phyloP scores from a whole-genome alignment of 2,797 vertebrate genomes.

The Alca torda region DNA sequence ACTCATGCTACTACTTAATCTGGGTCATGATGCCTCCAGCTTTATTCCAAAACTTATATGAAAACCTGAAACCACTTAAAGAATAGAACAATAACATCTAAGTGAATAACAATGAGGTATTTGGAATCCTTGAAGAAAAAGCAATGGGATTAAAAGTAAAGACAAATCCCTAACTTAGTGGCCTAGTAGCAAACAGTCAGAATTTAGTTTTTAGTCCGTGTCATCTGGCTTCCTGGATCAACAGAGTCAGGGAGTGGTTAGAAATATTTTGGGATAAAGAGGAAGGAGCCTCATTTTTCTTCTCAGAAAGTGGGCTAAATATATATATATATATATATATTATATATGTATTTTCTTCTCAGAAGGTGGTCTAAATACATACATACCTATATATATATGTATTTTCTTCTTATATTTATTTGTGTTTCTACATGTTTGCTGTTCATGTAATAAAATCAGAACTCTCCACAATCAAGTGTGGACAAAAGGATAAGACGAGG shows the following conservation, averaged over 20 bases:
- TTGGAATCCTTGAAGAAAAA: neutral
- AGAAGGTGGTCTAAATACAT: neutral
- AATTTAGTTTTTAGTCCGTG: neutral
- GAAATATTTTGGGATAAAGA: neutral
- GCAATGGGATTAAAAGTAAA: neutral
- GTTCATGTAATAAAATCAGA: neutral
- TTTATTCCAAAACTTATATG: constrained; percentile 42
- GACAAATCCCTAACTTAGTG: neutral
- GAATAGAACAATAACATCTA: constrained; percentile 38
- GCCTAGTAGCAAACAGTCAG: neutral
- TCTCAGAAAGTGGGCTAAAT: neutral
- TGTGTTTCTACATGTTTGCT: neutral
- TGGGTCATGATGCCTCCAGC: constrained; percentile 10
- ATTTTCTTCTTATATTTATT: neutral
- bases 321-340: neutral
- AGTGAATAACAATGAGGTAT: neutral
- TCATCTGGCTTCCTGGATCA: constrained; percentile 10
- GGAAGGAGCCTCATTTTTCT: neutral
- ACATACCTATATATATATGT: neutral
- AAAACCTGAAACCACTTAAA: constrained; percentile 63
- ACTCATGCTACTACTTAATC: neutral
- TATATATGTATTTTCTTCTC: neutral
- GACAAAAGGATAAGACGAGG: neutral
- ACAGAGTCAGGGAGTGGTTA: neutral
- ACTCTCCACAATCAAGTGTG: neutral